Conservation (phyloP, 2,888 invertebrate genomes). For the Nephrotoma appendiculata region DNA sequence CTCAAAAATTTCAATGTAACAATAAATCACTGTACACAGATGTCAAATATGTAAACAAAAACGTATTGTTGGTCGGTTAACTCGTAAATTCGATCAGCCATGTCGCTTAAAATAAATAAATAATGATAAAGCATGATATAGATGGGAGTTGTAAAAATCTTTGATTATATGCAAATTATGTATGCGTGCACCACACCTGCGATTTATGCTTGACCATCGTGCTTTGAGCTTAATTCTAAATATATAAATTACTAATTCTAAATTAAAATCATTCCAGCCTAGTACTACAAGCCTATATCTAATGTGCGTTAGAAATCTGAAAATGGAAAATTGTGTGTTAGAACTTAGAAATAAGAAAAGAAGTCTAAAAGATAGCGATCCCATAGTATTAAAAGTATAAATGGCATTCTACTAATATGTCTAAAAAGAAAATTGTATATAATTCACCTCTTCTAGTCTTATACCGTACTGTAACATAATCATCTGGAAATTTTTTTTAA, state of each 20-base stretch:
- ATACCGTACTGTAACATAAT: conserved; percentile 84
- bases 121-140: neutral
- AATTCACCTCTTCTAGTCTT: conserved; percentile 70
- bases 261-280: neutral
- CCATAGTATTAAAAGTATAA: neutral
- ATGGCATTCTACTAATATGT: neutral
- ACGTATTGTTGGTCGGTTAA: neutral
- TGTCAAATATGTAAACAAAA: neutral
- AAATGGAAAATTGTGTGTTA: neutral
- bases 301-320: neutral
- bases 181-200: neutral
- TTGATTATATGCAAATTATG: neutral
- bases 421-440: conserved; percentile 1
- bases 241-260: neutral
- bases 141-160: neutral
- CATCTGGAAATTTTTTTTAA: conserved; percentile 58
- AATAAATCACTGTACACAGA: neutral
- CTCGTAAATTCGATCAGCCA: neutral
- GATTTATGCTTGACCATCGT: neutral
- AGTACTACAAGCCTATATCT: neutral
- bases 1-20: neutral
- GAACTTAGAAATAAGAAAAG: neutral
- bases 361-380: neutral
- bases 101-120: neutral
- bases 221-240: neutral